These are phyloP conservation scores for Stenolophus ochropezus DNA, from an alignment of 2,888 invertebrate genomes.

Conservation along the genomic window DNA sequence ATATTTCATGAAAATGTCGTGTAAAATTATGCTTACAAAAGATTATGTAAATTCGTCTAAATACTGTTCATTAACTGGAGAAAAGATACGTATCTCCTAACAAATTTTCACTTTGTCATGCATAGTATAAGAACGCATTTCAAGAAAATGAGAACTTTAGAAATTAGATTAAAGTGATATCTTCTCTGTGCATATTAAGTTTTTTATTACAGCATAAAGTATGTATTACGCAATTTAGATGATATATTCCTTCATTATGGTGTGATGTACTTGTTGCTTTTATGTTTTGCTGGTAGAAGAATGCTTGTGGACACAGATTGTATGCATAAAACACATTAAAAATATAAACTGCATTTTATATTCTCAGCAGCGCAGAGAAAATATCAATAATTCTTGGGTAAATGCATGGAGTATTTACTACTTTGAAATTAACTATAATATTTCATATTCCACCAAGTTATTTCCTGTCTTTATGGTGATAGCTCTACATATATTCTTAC, in stretches of 20 bases:
- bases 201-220: conserved; percentile 13
- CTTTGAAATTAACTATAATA: neutral
- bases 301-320: neutral
- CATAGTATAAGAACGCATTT: neutral
- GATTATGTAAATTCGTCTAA: conserved; percentile 21
- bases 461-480: neutral
- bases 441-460: neutral
- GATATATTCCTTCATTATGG: conserved; percentile 12
- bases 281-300: neutral
- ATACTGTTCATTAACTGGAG: conserved; percentile 6
- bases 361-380: neutral
- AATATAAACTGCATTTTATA: neutral
- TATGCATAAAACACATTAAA: neutral
- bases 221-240: neutral
- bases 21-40: conserved; percentile 5
- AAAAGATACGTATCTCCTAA: conserved; percentile 1
- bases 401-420: neutral
- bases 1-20: conserved; percentile 2
- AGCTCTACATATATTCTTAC: no score
- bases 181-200: conserved; percentile 7
- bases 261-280: conserved; percentile 3
- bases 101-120: neutral
- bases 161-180: conserved; percentile 17
- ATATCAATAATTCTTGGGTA: neutral
- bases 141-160: neutral